Evolutionary conservation across 2,113 vertebrate genomes (phyloP), one percentile per base, ranked within the genome.

Genomic region (Pagrus major): DNA sequence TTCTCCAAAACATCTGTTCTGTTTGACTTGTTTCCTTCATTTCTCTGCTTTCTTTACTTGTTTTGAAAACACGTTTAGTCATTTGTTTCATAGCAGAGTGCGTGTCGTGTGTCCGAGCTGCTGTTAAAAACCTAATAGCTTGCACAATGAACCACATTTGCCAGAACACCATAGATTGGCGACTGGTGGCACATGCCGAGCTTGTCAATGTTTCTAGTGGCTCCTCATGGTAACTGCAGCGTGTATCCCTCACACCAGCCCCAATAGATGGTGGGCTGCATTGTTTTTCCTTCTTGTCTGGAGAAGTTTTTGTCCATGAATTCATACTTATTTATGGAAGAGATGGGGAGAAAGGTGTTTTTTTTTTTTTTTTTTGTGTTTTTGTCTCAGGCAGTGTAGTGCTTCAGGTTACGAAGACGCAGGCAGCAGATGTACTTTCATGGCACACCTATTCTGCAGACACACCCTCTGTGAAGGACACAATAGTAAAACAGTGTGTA

Each of bases 181-280:
- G 51, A 61, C 72, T 85, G 78, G 80, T 86, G 84, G 88, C 87
- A 86, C 88, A 91, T 73, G 85, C 77, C 14, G 81, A 61, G 84
- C 78, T 65, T 84, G 79, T 86, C 86, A 77, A 1, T 76, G 74
- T 55, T 61, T 49, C 79, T 85, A 83, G 86, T 66, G 89, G 83
- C 61, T 75, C 46, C 67, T 73, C 9, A 1, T 49, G 71, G 87
- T 54, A 84, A 88, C 87, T 91, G 9, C 91, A 92, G 21, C 77
- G 1, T 42, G 9, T 1, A n/a, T 39, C 37, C 7, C 7, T 15
- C 3, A 29, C 29, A 41, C 33, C 29, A 72, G 2, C 20, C 27
- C 42, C 42, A 37, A 2, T 5, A 12, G 11, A 58, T 37, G 29
- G 35, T 3, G 15, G 49, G 21, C 20, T 25, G 33, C 63, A 44